These are phyloP conservation scores for Seriola quinqueradiata DNA, from an alignment of 2,113 vertebrate species.

Conservation along the genomic window DNA sequence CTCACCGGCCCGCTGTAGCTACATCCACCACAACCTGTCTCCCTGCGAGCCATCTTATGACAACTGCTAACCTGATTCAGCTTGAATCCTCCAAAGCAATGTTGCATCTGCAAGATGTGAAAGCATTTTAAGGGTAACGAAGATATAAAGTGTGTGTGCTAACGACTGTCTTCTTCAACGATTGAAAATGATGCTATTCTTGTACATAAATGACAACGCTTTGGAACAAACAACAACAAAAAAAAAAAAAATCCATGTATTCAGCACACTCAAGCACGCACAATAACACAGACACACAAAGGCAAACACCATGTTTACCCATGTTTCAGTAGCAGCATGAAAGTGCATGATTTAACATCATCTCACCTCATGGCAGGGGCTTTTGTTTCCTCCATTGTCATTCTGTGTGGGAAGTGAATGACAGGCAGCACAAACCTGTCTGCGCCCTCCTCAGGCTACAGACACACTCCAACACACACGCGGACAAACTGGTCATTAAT, in stretches of 20 bases:
- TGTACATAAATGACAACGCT: constrained; percentile 54
- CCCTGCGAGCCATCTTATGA: constrained; percentile 17
- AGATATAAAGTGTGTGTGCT: constrained; percentile 44
- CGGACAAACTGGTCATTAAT: constrained; percentile 55
- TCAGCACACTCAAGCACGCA: constrained; percentile 39
- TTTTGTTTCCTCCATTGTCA: constrained; percentile 74
- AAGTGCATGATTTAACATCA: constrained; percentile 73
- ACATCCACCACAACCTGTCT: constrained; percentile 44
- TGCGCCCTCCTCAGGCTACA: constrained; percentile 68
- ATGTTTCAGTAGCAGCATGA: constrained; percentile 70
- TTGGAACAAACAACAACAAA: constrained; percentile 33
- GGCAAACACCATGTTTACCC: constrained; percentile 28
- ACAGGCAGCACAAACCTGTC: constrained; percentile 54
- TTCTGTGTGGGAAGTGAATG: constrained; percentile 43
- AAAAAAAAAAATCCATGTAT: constrained; percentile 34
- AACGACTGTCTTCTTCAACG: constrained; percentile 39
- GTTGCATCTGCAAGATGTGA: constrained; percentile 47
- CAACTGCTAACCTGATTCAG: constrained; percentile 39
- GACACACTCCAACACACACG: constrained; percentile 31
- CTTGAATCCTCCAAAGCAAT: constrained; percentile 59
- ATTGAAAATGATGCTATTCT: constrained; percentile 38
- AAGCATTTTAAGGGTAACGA: constrained; percentile 23
- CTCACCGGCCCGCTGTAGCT: constrained; percentile 43
- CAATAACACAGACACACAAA: constrained; percentile 25
- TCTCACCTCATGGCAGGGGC: constrained; percentile 72